These are phyloP conservation scores for Tipula helvola DNA, from an alignment of 2,888 invertebrate genomes.

Conservation along the genomic window DNA sequence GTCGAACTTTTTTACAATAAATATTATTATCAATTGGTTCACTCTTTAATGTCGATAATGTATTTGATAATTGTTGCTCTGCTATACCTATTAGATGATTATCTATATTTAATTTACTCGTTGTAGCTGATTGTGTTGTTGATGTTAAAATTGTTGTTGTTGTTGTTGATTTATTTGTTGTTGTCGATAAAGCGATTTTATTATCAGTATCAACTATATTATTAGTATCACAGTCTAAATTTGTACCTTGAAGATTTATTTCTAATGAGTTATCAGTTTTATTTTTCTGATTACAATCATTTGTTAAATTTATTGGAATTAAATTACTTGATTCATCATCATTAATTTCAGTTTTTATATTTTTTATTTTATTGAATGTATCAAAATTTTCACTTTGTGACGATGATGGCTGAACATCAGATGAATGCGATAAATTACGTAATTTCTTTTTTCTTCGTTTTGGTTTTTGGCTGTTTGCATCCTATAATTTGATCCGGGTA, in stretches of 20 bases:
- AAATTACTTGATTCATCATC: conserved; percentile 10
- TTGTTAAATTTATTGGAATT: conserved; percentile 30
- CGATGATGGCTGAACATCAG: conserved; percentile 16
- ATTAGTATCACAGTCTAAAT: conserved; percentile 19
- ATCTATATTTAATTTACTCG: neutral
- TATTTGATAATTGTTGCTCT: neutral
- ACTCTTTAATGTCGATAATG: neutral
- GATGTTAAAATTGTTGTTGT: neutral
- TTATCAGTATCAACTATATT: neutral
- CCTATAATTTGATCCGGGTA: neutral
- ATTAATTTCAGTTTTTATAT: neutral
- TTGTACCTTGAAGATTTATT: conserved; percentile 18
- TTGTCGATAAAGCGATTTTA: conserved; percentile 13
- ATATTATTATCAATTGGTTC: conserved; percentile 23
- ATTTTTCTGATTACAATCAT: conserved; percentile 10
- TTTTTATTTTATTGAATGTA: neutral
- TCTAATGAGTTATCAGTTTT: neutral
- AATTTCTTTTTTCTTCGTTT: conserved; percentile 14
- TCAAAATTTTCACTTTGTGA: conserved; percentile 7
- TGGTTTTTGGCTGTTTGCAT: conserved; percentile 10
- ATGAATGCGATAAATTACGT: conserved; percentile 5
- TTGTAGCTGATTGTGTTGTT: conserved; percentile 14
- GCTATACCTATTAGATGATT: neutral
- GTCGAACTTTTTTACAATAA: conserved; percentile 34
- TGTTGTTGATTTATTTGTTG: conserved; percentile 22